A percentile compares a stretch with the other conserved stretches of the same genome.
phyloP scores from a whole-genome alignment of 2,797 vertebrate genomes.

The Muscicapa striata region DNA sequence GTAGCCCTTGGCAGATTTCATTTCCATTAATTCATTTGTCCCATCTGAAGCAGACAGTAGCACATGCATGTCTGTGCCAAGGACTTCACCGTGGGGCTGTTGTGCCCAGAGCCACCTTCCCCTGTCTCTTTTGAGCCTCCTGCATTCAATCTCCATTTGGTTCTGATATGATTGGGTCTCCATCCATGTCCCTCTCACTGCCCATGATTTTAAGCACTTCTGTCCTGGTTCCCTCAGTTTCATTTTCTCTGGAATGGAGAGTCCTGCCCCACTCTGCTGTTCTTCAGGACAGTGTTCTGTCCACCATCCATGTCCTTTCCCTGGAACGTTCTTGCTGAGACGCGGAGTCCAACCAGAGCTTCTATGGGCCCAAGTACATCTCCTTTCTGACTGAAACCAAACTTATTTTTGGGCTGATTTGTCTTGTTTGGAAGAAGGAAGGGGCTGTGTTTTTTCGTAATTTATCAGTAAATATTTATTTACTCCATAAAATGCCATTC shows the following conservation, averaged over 20 bases:
- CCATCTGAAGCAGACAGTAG: not conserved
- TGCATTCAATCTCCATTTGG: not conserved
- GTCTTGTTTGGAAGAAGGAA: not conserved
- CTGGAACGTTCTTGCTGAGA: not conserved
- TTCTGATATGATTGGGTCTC: not conserved
- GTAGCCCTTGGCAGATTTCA: not conserved
- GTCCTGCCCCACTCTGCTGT: not conserved
- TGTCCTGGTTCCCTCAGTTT: not conserved
- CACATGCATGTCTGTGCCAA: not conserved
- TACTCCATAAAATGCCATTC: not conserved
- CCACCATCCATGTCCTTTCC: not conserved
- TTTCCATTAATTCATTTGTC: not conserved
- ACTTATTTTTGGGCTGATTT: not conserved
- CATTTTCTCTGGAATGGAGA: not conserved
- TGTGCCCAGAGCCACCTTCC: not conserved
- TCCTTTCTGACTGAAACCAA: not conserved
- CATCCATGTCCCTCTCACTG: not conserved
- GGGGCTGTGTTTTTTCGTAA: not conserved
- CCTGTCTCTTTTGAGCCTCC: not conserved
- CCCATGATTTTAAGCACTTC: not conserved
- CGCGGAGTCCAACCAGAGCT: not conserved
- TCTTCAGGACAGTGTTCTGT: not conserved
- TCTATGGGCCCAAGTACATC: not conserved
- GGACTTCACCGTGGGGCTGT: not conserved
- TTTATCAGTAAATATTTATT: not conserved